Percentiles rank a stretch among this genome's conserved stretches.
Conservation (phyloP, 2,113 vertebrate species). For the Myrmecophaga tridactyla region DNA sequence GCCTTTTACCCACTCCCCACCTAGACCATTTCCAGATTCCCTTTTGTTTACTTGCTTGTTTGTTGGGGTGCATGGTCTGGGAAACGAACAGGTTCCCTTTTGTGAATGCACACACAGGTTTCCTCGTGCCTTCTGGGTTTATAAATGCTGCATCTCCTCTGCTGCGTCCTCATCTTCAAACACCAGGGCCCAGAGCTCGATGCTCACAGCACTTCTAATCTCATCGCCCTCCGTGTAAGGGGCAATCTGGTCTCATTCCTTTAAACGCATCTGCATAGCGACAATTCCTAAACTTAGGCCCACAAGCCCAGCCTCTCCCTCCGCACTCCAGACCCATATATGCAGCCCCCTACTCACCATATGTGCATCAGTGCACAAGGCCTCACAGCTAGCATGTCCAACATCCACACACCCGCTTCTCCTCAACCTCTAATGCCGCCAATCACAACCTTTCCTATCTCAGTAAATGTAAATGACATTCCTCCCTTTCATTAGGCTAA, state of each 20-base stretch:
- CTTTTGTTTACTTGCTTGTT: too few species aligned
- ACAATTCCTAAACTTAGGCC: neutral
- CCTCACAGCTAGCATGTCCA: neutral
- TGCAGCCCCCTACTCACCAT: neutral
- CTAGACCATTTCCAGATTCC: neutral
- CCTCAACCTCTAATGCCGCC: too few species aligned
- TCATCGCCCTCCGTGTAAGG: neutral
- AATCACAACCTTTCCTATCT: neutral
- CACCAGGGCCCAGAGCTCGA: neutral
- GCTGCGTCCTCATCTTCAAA: neutral
- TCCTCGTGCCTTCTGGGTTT: neutral
- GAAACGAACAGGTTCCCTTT: too few species aligned
- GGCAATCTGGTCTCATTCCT: neutral
- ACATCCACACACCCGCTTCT: neutral
- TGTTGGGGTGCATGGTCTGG: too few species aligned
- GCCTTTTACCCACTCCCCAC: rapidly evolving
- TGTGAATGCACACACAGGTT: neutral
- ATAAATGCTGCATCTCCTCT: neutral
- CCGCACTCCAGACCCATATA: rapidly evolving
- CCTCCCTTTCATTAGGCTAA: neutral
- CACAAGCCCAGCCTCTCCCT: neutral
- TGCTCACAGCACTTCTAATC: neutral
- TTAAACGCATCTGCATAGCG: neutral
- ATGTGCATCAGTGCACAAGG: rapidly evolving
- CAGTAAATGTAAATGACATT: neutral